Evolutionary conservation across 1,140 invertebrate genomes (phyloP), one percentile per base, ranked within the genome.

Genomic region (Brachionus plicatilis): DNA sequence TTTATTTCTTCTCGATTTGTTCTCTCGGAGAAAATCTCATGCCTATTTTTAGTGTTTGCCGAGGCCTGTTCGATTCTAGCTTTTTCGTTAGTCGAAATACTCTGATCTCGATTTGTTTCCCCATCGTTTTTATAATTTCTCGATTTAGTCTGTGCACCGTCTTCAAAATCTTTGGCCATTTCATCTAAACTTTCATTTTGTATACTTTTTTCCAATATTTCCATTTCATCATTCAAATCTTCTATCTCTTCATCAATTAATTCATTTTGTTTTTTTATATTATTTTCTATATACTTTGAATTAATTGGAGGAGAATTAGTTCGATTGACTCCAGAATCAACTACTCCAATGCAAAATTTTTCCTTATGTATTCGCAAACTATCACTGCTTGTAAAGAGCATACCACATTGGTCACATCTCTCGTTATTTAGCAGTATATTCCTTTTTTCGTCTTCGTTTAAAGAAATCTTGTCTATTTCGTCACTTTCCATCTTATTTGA

Each of bases 321-420:
- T 43, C 78, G 20, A 20, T 65, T 80, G 8, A 79, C 47, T n/a
- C 41, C 60, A 0, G 60, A 83, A 50, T 78, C 66, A 29, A 33
- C 9, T 7, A 45, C 29, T 60, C 83, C 83, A 0, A 75, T 56
- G n/a, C 70, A 75, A 65, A 76, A 84, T 41, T 45, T 75, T 65
- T 56, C 45, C 41, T 75, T 76, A 24, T 84, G 83, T 9, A 75
- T 41, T 9, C 29, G 17, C 12, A 75, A 20, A 43, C 29, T 50
- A 20, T 76, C 53, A 45, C 27, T 60, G 7, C 33, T 78, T 65
- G 83, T 53, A 65, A 76, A 84, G 6, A 56, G 12, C 83, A 83
- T 83, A 14, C 82, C 82, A 70, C 82, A 83, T 83, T 83, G 82
- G 14, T 68, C 60, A 70, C 82, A 83, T 68, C 53, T 83, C 14